Conservation (phyloP, 2,888 invertebrate genomes). For the Lochmaea capreae region DNA sequence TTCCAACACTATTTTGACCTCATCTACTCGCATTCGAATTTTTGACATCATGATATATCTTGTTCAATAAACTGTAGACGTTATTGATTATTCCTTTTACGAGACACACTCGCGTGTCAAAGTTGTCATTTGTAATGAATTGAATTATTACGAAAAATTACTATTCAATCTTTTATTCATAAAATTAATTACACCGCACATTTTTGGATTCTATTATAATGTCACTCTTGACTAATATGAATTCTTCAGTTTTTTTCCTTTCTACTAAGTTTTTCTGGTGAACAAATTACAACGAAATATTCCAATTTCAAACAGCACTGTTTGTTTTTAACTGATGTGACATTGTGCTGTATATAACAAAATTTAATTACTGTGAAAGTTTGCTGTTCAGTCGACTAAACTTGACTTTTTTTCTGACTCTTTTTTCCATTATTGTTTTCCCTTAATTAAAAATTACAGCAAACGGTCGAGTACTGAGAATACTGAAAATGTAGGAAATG, state of each 20-base stretch:
- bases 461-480: slow-evolving; percentile 5
- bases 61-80: background rate
- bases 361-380: slow-evolving; percentile 12
- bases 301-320: background rate
- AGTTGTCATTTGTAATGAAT: background rate
- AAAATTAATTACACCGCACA: background rate
- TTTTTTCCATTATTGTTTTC: background rate
- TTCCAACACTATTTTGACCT: too few species aligned
- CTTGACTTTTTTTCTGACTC: too few species aligned
- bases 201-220: background rate
- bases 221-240: too few species aligned
- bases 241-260: too few species aligned
- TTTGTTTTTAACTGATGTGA: background rate
- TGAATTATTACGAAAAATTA: background rate
- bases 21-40: too few species aligned
- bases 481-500: slow-evolving; percentile 6
- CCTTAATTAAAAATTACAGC: slow-evolving; percentile 8
- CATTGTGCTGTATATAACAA: background rate
- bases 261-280: too few species aligned
- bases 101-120: slow-evolving; percentile 6
- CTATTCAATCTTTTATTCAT: background rate
- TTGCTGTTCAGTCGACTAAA: background rate
- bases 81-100: slow-evolving; percentile 6
- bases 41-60: background rate
- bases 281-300: too few species aligned